phyloP scores from a whole-genome alignment of 2,888 invertebrate species.

The Erannis defoliaria region DNA sequence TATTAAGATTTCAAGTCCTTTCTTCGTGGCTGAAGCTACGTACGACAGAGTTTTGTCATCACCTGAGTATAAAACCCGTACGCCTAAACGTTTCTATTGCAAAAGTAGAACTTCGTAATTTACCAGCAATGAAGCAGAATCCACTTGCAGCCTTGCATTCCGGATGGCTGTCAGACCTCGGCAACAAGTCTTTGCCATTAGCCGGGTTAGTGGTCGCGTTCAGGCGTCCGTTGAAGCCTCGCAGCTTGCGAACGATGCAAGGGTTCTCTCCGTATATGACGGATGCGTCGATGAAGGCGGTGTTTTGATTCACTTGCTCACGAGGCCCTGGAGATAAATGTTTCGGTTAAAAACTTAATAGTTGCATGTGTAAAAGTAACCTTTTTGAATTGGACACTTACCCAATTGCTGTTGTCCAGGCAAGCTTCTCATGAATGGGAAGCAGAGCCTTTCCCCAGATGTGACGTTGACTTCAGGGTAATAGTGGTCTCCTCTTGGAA shows the following conservation, averaged over 20 bases:
- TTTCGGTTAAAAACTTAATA: background rate
- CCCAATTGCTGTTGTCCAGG: conserved; percentile 95
- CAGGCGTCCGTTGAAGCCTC: conserved; percentile 93
- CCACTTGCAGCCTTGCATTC: conserved; percentile 96
- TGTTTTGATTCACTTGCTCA: conserved; percentile 97
- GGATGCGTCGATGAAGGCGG: conserved; percentile 95
- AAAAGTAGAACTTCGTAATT: conserved; percentile 36
- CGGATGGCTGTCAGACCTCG: conserved; percentile 91
- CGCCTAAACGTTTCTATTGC: background rate
- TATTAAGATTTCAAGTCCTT: background rate
- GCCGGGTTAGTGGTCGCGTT: conserved; percentile 92
- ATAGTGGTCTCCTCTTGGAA: conserved; percentile 95
- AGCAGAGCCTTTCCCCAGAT: conserved; percentile 94
- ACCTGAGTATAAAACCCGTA: background rate
- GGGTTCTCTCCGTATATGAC: conserved; percentile 96
- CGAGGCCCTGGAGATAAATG: conserved; percentile 88
- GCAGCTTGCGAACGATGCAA: conserved; percentile 91
- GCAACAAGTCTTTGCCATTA: conserved; percentile 92
- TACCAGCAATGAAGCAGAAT: conserved; percentile 94
- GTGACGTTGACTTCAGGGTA: conserved; percentile 95
- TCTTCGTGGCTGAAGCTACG: background rate
- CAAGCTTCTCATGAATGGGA: conserved; percentile 97
- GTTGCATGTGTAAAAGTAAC: background rate
- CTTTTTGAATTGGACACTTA: too few relatives aligned
- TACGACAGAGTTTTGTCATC: background rate